These are phyloP conservation scores for Sebastolobus altivelis DNA, from an alignment of 2,797 vertebrate species.

Conservation along the genomic window DNA sequence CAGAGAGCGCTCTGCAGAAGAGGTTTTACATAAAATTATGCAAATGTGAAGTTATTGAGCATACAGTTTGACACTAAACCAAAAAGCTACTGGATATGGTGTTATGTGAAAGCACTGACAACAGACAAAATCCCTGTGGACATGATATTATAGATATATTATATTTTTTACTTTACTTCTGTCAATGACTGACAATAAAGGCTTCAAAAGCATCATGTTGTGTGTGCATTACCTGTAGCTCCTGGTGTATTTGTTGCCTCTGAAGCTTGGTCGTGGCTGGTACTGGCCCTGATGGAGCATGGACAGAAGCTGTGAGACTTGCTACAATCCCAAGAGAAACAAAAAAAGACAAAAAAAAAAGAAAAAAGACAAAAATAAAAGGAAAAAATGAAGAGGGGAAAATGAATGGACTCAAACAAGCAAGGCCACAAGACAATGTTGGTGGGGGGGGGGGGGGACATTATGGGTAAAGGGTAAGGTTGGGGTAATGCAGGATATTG, in stretches of 20 bases:
- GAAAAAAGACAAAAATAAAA: slow-evolving; percentile 71
- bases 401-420: slow-evolving; percentile 86
- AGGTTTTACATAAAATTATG: slow-evolving; percentile 74
- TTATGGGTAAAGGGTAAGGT: slow-evolving; percentile 9
- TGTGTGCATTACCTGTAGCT: slow-evolving; percentile 93
- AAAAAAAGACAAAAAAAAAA: slow-evolving; percentile 65
- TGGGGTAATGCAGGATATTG: slow-evolving; percentile 44
- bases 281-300: slow-evolving; percentile 99
- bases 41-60: slow-evolving; percentile 58
- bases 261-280: slow-evolving; percentile 98
- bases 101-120: slow-evolving; percentile 20
- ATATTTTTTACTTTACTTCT: not conserved
- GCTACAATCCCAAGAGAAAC: slow-evolving; percentile 87
- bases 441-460: not conserved
- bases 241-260: slow-evolving; percentile 98
- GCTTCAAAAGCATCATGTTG: not conserved
- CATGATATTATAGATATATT: not conserved
- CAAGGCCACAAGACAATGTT: slow-evolving; percentile 77
- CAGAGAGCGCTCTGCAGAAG: slow-evolving; percentile 40
- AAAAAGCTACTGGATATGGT: slow-evolving; percentile 33
- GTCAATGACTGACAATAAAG: not conserved
- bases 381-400: slow-evolving; percentile 83
- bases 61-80: slow-evolving; percentile 57
- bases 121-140: not conserved
- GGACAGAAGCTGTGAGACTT: slow-evolving; percentile 99